Percentiles rank a stretch among this genome's conserved stretches.
Conservation (phyloP, 1,140 invertebrate species). For the Hetaerina americana region DNA sequence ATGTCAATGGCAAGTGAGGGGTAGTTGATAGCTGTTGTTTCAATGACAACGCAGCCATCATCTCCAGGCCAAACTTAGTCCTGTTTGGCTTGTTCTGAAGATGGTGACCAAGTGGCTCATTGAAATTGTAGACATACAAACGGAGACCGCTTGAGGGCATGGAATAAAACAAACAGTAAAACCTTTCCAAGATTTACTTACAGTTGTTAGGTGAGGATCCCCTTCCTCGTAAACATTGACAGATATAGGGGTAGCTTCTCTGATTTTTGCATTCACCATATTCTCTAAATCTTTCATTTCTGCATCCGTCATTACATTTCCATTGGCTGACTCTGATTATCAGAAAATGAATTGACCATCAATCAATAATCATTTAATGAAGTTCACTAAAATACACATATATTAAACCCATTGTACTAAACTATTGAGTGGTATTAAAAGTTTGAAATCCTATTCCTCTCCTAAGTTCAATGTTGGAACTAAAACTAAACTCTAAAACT, state of each 20-base stretch:
- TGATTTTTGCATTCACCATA: conserved; percentile 52
- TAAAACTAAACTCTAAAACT: too few relatives aligned
- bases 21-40: too few relatives aligned
- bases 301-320: conserved; percentile 31
- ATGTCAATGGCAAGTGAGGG: too few relatives aligned
- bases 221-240: conserved; percentile 46
- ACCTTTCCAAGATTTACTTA: conserved; percentile 19
- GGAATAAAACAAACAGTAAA: conserved; percentile 4
- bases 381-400: too few relatives aligned
- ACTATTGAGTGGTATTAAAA: too few relatives aligned
- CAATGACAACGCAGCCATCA: too few relatives aligned
- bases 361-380: too few relatives aligned
- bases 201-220: conserved; percentile 41
- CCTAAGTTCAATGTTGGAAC: too few relatives aligned
- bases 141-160: not conserved
- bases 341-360: too few relatives aligned
- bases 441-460: too few relatives aligned
- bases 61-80: too few relatives aligned
- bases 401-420: too few relatives aligned
- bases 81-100: not conserved
- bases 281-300: conserved; percentile 42
- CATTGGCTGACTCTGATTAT: conserved; percentile 26
- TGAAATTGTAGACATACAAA: not conserved
- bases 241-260: conserved; percentile 40
- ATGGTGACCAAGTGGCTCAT: conserved; percentile 10